Base-by-base conservation (phyloP, 2,888 invertebrate species). In the Orthosia gothica region DNA sequence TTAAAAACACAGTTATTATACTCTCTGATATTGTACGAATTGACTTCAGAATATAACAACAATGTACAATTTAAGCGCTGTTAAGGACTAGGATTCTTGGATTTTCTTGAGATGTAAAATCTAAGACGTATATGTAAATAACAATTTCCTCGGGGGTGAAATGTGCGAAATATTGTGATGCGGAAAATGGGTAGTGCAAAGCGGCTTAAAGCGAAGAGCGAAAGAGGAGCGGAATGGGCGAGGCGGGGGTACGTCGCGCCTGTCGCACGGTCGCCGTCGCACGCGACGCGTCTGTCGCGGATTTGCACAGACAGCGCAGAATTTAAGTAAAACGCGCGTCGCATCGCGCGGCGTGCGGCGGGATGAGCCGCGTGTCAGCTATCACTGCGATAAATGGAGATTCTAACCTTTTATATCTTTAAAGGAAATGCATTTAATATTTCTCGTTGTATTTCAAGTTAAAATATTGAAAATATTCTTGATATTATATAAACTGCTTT, bases 181-280 rank as follows among this genome's bases (percentile, higher is more conserved):
- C 73, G 82, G 70, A 82, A 85, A 87, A 87, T 85, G 66, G 79
- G 84, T 79, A 83, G 78, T 76, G 86, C 70, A 76, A 86, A 86
- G 85, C 87, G 58, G 87, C 85, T 84, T 85, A 87, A 15, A 70
- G 62, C 58, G 32, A 18, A 76, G 15, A 61, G 71, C 74, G 74
- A 61, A 13, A 23, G 47, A 18, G 47, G 26, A 12, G 68, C 16
- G 20, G 23, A 5, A 57, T 5, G 32, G 61, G 62, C 12, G 49
- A 68, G 45, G 45, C 72, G 32, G 65, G 79, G 58, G 55, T 64
- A 26, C 66, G 73, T 65, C 72, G 69, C 61, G 67, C 52, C 20
- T 55, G 80, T 79, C 81, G 81, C 70, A 69, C 20, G 50, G 83
- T 72, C 75, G 81, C 73, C 69, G 84, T 73, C 84, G 84, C 81